Base-by-base conservation (phyloP, 1,140 invertebrate species). In the Bombus difficillimus region DNA sequence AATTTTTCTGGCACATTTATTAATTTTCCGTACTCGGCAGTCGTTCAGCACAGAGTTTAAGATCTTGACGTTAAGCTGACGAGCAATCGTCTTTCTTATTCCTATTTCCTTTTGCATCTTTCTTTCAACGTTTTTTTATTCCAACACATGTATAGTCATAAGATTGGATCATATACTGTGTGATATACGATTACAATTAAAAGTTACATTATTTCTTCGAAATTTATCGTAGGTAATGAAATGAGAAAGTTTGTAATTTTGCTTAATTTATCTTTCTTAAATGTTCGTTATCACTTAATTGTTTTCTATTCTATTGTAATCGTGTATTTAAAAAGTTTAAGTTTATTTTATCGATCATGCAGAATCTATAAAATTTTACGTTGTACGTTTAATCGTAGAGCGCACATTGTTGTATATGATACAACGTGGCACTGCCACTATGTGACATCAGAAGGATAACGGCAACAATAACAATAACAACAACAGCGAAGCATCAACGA, bases 1-100 rank as follows among this genome's bases (percentile, higher is more conserved):
- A 86, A 90, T 90, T 90, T 89, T 89, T 86, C 88, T 83, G 71
- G 69, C 79, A 74, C 89, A 77, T 90, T 89, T 91, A 90, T 89
- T 88, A 91, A 88, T 88, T 88, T 86, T 89, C 84, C 78, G 77
- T 89, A 81, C 87, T 69, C 71, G 77, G 79, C 74, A 69, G 75
- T 47, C 74, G 81, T 83, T 83, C 81, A 37, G 39, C 39, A 22
- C 34, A 6, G 32, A 78, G 75, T 84, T 78, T 84, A 84, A 84
- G 75, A 84, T 84, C 82, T 75, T 62, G 82, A 83, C 74, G 64
- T 78, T 83, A 83, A 83, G 74, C 74, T 83, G 82, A 83, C 82
- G 82, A 18, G 74, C 41, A 69, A 77, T 43, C 74, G 64, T 59
- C 39, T 62, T 57, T 62, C 68, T 62, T 34, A 22, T 57, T 71